These are phyloP conservation scores for Ptychochromis oligacanthus DNA, from an alignment of 2,113 vertebrate species.

Conservation along the genomic window DNA sequence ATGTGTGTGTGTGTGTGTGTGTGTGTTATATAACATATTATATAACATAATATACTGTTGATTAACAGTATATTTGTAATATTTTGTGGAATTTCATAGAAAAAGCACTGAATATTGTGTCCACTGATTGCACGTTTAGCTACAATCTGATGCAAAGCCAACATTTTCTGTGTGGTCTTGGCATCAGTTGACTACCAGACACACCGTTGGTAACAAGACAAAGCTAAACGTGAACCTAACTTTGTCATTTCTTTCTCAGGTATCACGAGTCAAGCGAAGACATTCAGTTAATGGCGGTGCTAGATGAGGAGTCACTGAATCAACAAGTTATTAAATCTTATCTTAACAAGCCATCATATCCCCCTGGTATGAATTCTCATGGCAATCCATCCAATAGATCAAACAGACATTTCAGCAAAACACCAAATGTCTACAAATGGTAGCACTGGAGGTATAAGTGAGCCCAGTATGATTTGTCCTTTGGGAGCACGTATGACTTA, in stretches of 20 bases:
- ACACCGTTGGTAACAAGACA: neutral
- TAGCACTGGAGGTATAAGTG: neutral
- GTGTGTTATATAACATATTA: no score
- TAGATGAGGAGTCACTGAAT: neutral
- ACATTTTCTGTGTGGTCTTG: neutral
- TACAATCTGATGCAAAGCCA: neutral
- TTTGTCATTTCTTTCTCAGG: neutral
- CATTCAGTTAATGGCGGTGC: neutral
- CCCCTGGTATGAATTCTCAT: neutral
- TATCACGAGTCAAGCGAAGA: neutral
- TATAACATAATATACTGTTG: no score
- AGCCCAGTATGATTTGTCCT: neutral
- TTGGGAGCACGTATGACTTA: neutral
- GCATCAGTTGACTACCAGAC: neutral
- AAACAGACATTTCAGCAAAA: neutral
- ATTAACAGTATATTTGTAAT: neutral
- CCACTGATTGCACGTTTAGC: neutral
- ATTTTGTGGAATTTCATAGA: neutral
- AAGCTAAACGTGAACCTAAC: neutral
- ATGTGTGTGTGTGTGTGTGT: no score
- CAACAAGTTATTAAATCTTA: neutral
- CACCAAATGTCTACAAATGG: neutral
- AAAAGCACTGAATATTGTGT: neutral
- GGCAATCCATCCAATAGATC: neutral
- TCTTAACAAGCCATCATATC: neutral